Base-by-base conservation (phyloP, 2,888 invertebrate species). In the Campoplex capitator region DNA sequence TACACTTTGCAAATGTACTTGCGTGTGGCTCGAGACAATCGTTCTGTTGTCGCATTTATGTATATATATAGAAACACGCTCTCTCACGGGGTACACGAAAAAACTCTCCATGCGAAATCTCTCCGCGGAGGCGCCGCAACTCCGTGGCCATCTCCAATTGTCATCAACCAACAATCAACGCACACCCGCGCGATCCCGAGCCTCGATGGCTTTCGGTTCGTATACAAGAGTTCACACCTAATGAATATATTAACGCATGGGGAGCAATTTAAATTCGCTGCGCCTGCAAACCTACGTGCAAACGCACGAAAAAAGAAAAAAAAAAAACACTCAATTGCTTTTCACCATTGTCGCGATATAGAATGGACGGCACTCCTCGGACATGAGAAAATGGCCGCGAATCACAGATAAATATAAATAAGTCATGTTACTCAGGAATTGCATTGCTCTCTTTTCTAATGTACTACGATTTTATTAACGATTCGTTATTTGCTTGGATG, bases 181-280 rank as follows among this genome's bases (percentile, higher is more conserved):
- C 58, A 78, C n/a, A 23, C 23, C 23, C 23, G 51, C 54, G 70
- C n/a, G 45, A 45, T 32, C 71, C n/a, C 74, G 62, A 62, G 62
- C 35, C 56, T 51, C 38, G 38, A 56, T 54, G 51, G 35, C 65
- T 65, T 68, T 68, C 62, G 35, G 38, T 38, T 38, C 38, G 38
- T 38, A 38, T 67, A 73, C 42, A 75, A 32, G 65, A 74, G 76
- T 87, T 84, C 78, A 54, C 76, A 75, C 70, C 74, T 70, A 82
- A 87, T 84, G 87, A 84, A 87, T 84, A 82, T 68, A 75, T 84
- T 82, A 87, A 75, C 80, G 79, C 51, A 58, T 56, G 65, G 58
- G 42, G 81, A 82, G 84, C 84, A 78, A 84, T 87, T 84, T 87
- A 82, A 82, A 82, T 87, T 84, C 68, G 51, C 62, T 18, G 78